Base-by-base conservation (phyloP, 2,888 invertebrate species). In the Andrena bicolor region DNA sequence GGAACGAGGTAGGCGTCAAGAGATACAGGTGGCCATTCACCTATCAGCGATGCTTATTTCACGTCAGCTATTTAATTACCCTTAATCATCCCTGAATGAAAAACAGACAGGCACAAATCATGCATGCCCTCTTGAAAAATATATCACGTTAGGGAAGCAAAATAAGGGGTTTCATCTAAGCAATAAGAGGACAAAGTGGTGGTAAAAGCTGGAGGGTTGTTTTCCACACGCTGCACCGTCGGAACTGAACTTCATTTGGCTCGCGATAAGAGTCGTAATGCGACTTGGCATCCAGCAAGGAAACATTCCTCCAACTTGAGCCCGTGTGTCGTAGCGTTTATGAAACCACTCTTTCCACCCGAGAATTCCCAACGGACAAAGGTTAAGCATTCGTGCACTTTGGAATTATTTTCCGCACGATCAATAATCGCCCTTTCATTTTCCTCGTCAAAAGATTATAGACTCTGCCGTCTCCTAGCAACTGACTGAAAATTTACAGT, bases 231-330 rank as follows among this genome's bases (percentile, higher is more conserved):
- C 26, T 32, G 32, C 56, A 3, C 16, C 28, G 30, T 53, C 61
- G 78, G 51, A 78, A 58, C 51, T 51, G 66, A 80, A 78, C 61
- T 84, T 83, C 75, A 69, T 77, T 83, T 84, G 77, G 75, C 80
- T 75, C 74, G 58, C 56, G 60, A 58, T 53, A 65, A 65, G 63
- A 60, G 49, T 65, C 68, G 75, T 78, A 83, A 74, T 58, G 78
- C 66, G 78, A 81, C 76, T 79, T 84, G 71, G 58, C 76, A 80
- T 65, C 73, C 51, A n/a, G 49, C 32, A 60, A 32, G 76, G 68
- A 61, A 83, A 80, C 64, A 64, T 68, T 83, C 32, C 60, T 71
- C 30, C 30, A 49, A 72, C 64, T 72, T 76, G 71, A 16, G 16
- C 30, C 68, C 48, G 71, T 41, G 41, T 41, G 41, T 58, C 75